These are phyloP conservation scores for Lamprologus sp. DNA, from an alignment of 2,113 vertebrate species.

Conservation along the genomic window DNA sequence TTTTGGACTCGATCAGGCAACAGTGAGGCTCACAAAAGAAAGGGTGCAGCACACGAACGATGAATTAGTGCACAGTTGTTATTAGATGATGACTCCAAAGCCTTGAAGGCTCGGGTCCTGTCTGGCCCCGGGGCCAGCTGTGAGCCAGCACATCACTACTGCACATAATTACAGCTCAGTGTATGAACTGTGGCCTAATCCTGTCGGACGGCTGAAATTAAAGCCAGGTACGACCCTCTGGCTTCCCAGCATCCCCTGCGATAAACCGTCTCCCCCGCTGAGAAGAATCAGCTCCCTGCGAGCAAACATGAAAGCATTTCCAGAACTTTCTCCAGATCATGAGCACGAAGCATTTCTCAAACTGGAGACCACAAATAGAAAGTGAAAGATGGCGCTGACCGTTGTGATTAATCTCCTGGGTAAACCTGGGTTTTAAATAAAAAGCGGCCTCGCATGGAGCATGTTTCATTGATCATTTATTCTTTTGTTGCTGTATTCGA, in stretches of 20 bases:
- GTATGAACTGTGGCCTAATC: conserved; percentile 64
- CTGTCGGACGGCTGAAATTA: conserved; percentile 60
- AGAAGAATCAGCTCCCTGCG: conserved; percentile 28
- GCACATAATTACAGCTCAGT: conserved; percentile 58
- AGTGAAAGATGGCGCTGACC: background rate
- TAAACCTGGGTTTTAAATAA: background rate
- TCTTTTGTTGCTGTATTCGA: too few relatives aligned
- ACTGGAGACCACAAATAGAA: background rate
- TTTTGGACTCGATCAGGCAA: background rate
- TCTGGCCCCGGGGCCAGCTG: conserved; percentile 25
- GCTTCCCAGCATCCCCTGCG: conserved; percentile 46
- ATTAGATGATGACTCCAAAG: conserved; percentile 48
- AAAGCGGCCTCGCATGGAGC: background rate
- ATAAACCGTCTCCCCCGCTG: conserved; percentile 41
- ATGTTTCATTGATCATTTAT: background rate
- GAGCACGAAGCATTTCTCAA: background rate
- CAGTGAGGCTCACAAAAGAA: background rate
- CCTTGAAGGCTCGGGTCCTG: background rate
- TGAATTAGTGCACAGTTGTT: background rate
- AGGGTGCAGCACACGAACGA: background rate
- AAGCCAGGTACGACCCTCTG: conserved; percentile 59
- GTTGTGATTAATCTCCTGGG: background rate
- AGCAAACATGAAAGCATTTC: background rate
- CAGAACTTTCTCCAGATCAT: background rate
- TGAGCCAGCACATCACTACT: conserved; percentile 22